These are phyloP conservation scores for Seriola quinqueradiata DNA, from an alignment of 2,113 vertebrate genomes.

Conservation along the genomic window DNA sequence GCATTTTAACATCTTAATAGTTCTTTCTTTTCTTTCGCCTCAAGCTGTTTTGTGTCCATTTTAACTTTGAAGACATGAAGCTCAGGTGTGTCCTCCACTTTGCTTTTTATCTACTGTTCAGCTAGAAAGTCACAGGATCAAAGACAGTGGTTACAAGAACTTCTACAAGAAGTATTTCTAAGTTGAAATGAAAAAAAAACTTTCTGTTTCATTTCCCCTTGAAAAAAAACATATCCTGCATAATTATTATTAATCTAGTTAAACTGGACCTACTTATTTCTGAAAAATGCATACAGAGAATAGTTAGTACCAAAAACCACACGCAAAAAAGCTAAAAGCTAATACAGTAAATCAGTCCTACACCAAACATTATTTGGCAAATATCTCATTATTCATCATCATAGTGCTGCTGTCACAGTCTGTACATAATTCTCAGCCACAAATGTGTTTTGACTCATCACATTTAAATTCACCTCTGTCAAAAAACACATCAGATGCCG, in stretches of 20 bases:
- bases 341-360: constrained; percentile 40
- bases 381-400: constrained; percentile 32
- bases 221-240: constrained; percentile 4
- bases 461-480: background rate
- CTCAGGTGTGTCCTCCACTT: constrained; percentile 4
- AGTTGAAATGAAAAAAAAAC: constrained; percentile 1
- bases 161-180: constrained; percentile 3
- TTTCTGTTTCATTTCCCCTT: background rate
- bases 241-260: constrained; percentile 15
- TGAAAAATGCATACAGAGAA: constrained; percentile 38
- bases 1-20: constrained; percentile 26
- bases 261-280: constrained; percentile 17
- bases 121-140: constrained; percentile 10
- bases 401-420: constrained; percentile 34
- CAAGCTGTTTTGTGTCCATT: constrained; percentile 38
- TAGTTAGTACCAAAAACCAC: constrained; percentile 52
- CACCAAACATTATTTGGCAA: constrained; percentile 72
- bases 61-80: constrained; percentile 11
- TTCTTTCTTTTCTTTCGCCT: constrained; percentile 38
- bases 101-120: background rate
- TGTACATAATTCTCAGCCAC: constrained; percentile 12
- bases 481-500: fast-evolving
- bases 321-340: constrained; percentile 18
- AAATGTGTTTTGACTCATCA: background rate
- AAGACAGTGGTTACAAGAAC: background rate